These are phyloP conservation scores for Schizothorax lantsangensis DNA, from an alignment of 2,797 vertebrate genomes.

Conservation along the genomic window DNA sequence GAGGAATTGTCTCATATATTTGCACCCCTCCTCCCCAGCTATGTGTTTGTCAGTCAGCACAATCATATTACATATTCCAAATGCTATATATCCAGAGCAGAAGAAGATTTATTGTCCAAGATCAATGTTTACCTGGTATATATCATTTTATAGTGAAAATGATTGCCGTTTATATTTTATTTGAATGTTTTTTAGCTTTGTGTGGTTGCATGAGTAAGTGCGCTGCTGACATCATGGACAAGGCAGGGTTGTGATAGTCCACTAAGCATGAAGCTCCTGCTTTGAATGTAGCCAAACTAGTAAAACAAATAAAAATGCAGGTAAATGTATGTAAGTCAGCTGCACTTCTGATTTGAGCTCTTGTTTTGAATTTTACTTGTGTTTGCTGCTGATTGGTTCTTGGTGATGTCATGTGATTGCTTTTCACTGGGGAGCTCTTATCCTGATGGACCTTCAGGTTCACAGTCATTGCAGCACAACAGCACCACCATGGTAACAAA, in stretches of 20 bases:
- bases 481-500: constrained; percentile 46
- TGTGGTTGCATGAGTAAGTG: constrained; percentile 29
- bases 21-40: not conserved
- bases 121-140: constrained; percentile 10
- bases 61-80: constrained; percentile 13
- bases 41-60: constrained; percentile 25
- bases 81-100: not conserved
- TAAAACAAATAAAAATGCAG: constrained; percentile 58
- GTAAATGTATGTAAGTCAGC: constrained; percentile 37
- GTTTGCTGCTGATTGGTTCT: constrained; percentile 42
- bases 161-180: constrained; percentile 18
- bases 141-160: not conserved
- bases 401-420: constrained; percentile 32
- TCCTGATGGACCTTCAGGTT: constrained; percentile 16
- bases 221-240: constrained; percentile 26
- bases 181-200: not conserved
- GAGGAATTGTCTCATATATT: constrained; percentile 42
- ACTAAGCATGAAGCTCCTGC: constrained; percentile 53
- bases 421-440: constrained; percentile 35
- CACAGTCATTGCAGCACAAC: constrained; percentile 38
- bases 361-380: constrained; percentile 51
- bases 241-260: constrained; percentile 45
- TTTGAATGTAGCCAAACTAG: constrained; percentile 77
- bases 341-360: constrained; percentile 21
- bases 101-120: constrained; percentile 5